A percentile compares a stretch with the other conserved stretches of the same genome.
phyloP scores from a whole-genome alignment of 1,140 invertebrate species.

The Vollenhovia emeryi region DNA sequence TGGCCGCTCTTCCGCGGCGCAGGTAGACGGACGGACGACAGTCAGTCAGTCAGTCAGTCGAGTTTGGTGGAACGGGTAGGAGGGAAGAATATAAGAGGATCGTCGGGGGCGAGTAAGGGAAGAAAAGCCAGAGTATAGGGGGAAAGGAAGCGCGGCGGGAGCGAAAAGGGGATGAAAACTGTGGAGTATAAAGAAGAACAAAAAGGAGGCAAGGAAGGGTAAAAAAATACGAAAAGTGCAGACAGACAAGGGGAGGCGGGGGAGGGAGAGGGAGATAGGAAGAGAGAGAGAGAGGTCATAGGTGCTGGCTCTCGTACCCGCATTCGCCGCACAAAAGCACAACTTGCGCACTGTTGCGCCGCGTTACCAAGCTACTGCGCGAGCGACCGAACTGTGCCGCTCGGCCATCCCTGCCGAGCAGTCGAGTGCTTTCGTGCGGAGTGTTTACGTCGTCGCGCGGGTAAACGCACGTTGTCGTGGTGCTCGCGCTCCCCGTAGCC shows the following conservation, averaged over 20 bases:
- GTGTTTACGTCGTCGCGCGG: conserved; percentile 72
- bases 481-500: not conserved
- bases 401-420: conserved; percentile 69
- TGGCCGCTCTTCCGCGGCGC: conserved; percentile 74
- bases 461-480: conserved; percentile 57
- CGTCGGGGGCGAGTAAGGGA: not conserved
- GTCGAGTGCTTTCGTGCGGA: conserved; percentile 71
- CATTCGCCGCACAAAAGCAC: conserved; percentile 73
- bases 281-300: conserved; percentile 40
- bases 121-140: not conserved
- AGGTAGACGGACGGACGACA: conserved; percentile 62
- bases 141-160: not conserved
- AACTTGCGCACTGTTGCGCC: conserved; percentile 73
- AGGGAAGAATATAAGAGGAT: conserved; percentile 39
- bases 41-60: conserved; percentile 59
- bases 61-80: conserved; percentile 28
- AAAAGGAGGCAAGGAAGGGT: conserved; percentile 6
- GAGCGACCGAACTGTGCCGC: conserved; percentile 68
- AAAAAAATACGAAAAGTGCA: conserved; percentile 29
- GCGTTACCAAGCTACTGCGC: conserved; percentile 73
- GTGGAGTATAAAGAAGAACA: not conserved
- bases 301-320: conserved; percentile 42
- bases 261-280: conserved; percentile 6
- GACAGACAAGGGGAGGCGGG: conserved; percentile 9
- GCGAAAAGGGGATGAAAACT: conserved; percentile 24